Evolutionary conservation across 2,797 vertebrate genomes (phyloP).

Genomic region (Caiman crocodilus): DNA sequence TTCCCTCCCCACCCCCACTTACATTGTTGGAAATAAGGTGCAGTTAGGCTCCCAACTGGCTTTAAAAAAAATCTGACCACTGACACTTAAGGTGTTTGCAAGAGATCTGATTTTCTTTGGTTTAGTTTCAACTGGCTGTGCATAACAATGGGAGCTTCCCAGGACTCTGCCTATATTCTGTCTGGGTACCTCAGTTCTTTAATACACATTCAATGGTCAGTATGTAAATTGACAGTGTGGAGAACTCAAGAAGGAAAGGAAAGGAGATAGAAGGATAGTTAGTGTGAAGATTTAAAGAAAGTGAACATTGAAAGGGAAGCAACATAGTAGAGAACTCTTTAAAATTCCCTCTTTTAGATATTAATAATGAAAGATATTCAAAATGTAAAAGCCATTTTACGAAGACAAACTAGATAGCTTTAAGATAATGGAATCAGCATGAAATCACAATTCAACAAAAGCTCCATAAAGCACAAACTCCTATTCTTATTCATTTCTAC

Average conservation of each 20-base stretch:
- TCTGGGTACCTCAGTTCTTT: background rate
- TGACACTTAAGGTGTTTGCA: background rate
- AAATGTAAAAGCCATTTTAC: background rate
- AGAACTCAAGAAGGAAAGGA: background rate
- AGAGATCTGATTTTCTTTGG: background rate
- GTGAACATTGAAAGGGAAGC: background rate
- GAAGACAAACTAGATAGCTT: constrained; percentile 16
- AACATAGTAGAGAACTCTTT: background rate
- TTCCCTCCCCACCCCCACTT: too few relatives aligned
- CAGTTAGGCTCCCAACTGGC: background rate
- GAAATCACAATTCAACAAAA: background rate
- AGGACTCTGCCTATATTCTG: background rate
- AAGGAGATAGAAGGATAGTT: background rate
- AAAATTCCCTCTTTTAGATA: constrained; percentile 1
- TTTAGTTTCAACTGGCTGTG: background rate
- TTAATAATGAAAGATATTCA: background rate
- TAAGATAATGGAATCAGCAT: constrained; percentile 16
- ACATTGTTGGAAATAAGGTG: background rate
- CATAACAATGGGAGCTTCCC: background rate
- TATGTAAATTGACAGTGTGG: background rate
- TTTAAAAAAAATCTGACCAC: background rate
- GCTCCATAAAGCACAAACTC: background rate
- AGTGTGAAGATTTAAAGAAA: background rate
- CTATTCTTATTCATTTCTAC: background rate
- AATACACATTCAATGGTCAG: background rate